Conservation (phyloP, 2,888 invertebrate genomes). For the Lasioglossum zephyrum region DNA sequence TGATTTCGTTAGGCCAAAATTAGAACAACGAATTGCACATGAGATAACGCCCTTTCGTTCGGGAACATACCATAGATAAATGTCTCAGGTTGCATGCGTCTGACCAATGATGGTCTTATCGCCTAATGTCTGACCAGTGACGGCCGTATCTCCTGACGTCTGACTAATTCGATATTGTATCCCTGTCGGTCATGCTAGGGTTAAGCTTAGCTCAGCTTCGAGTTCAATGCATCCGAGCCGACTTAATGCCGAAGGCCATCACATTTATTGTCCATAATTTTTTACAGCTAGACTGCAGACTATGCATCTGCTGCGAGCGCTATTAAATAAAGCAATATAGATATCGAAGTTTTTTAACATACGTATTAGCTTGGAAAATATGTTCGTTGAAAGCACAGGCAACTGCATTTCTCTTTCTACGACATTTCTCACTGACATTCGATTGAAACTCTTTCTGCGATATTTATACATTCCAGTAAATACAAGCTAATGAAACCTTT, state of each 20-base stretch:
- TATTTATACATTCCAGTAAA: not conserved
- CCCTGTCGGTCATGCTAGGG: not conserved
- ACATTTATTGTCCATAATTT: not conserved
- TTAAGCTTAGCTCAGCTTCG: not conserved
- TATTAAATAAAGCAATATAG: not conserved
- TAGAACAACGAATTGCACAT: not conserved
- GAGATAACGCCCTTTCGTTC: not conserved
- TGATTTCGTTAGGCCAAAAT: not conserved
- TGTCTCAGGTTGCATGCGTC: slow-evolving; percentile 4
- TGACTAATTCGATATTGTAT: slow-evolving; percentile 19
- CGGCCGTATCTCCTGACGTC: slow-evolving; percentile 12
- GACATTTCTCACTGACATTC: not conserved
- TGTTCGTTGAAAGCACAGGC: too few species aligned
- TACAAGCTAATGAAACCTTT: not conserved
- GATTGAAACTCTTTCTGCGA: not conserved
- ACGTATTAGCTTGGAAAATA: too few species aligned
- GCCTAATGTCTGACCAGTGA: slow-evolving; percentile 13
- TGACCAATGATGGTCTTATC: slow-evolving; percentile 5
- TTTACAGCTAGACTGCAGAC: not conserved
- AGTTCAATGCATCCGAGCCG: not conserved
- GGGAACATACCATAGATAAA: not conserved
- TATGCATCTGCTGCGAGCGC: not conserved
- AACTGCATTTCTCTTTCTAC: too few species aligned
- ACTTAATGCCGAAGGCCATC: not conserved
- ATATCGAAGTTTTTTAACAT: not conserved